Percentiles rank a stretch among this genome's conserved stretches.
These are phyloP conservation scores for Anser brachyrhynchus DNA, from an alignment of 2,113 vertebrate species.

Conservation along the genomic window DNA sequence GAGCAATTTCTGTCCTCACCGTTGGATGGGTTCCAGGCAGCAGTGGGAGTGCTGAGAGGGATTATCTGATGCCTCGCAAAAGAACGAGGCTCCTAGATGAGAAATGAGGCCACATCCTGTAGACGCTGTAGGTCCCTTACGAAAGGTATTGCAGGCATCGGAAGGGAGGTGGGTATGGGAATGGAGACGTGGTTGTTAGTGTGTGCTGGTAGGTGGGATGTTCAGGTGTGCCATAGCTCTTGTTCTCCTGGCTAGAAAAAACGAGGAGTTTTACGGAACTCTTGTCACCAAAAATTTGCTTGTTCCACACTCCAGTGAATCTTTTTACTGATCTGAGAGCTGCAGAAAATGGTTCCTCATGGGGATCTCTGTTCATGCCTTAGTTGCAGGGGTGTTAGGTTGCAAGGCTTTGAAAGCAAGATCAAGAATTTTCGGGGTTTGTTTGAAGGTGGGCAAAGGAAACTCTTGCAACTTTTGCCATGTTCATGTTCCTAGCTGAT, in stretches of 20 bases:
- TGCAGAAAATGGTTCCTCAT: neutral
- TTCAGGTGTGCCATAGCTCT: neutral
- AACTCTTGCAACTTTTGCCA: neutral
- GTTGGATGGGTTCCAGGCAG: neutral
- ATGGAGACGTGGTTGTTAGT: neutral
- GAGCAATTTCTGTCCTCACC: neutral
- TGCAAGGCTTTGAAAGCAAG: neutral
- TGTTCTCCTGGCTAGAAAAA: neutral
- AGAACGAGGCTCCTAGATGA: neutral
- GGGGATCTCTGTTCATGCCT: neutral
- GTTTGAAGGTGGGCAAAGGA: neutral
- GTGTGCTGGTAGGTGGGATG: neutral
- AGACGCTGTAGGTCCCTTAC: neutral
- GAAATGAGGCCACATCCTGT: neutral
- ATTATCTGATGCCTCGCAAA: neutral
- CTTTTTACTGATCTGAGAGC: neutral
- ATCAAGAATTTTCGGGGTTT: neutral
- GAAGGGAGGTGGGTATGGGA: neutral
- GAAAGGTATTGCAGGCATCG: neutral
- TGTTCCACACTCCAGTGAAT: neutral
- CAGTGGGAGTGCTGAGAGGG: constrained; percentile 8
- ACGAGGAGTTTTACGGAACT: neutral
- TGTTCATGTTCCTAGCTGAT: neutral
- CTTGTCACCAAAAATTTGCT: neutral
- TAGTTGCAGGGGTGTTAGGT: neutral